phyloP scores from a whole-genome alignment of 2,888 invertebrate genomes.

The Drosophila pseudotalamancana region DNA sequence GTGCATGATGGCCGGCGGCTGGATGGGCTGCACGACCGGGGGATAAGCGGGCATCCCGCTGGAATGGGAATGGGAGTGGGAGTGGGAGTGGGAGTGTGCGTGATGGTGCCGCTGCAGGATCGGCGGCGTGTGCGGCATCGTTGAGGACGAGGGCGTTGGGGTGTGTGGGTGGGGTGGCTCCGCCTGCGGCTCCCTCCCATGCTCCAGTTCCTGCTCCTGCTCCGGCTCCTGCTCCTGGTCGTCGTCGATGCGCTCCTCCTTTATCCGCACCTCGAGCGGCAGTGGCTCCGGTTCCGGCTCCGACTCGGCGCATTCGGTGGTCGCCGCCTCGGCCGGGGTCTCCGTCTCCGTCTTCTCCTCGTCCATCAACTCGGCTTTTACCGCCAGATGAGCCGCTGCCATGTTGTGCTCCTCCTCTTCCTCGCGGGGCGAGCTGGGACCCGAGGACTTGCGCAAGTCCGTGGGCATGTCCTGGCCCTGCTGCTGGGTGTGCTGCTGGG shows the following conservation, averaged over 20 bases:
- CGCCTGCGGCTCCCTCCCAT: neutral
- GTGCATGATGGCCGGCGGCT: slow-evolving; percentile 79
- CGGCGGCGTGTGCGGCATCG: slow-evolving; percentile 7
- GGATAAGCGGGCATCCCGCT: slow-evolving; percentile 70
- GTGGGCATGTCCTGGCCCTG: slow-evolving; percentile 80
- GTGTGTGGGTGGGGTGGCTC: neutral
- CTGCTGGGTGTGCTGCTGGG: slow-evolving; percentile 62
- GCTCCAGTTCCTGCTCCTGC: neutral
- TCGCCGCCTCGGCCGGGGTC: neutral
- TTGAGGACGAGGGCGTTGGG: slow-evolving; percentile 29
- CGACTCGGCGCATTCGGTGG: slow-evolving; percentile 10
- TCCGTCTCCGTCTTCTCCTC: slow-evolving; percentile 37
- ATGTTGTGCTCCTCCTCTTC: slow-evolving; percentile 35
- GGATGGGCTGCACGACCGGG: slow-evolving; percentile 84
- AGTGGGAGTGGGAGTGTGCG: slow-evolving; percentile 10
- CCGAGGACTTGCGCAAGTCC: slow-evolving; percentile 81
- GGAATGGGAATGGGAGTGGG: slow-evolving; percentile 1
- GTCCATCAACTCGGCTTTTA: slow-evolving; percentile 71
- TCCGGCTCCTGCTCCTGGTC: slow-evolving; percentile 49
- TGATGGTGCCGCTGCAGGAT: slow-evolving; percentile 34
- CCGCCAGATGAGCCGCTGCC: slow-evolving; percentile 20
- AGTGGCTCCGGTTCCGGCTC: slow-evolving; percentile 46
- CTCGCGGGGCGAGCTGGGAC: slow-evolving; percentile 67
- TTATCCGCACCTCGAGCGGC: slow-evolving; percentile 79
- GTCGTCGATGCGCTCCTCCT: slow-evolving; percentile 77